Evolutionary conservation across 2,888 invertebrate genomes (phyloP).

Genomic region (Tricholauxania praeusta): DNA sequence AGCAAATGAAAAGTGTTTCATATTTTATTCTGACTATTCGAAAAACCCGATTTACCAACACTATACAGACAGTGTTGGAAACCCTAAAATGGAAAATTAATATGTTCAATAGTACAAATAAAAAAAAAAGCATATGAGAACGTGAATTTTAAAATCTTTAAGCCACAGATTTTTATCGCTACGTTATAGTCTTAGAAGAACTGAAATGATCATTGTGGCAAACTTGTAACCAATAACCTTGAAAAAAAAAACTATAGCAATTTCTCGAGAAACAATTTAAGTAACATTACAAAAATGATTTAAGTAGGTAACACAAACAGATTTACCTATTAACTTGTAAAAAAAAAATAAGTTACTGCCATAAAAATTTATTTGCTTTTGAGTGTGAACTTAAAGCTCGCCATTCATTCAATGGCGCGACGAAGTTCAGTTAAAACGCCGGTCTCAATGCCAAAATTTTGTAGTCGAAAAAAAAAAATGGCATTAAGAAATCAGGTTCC

Average conservation of each 20-base stretch:
- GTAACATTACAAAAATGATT: background rate
- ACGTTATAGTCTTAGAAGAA: no score
- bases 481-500: background rate
- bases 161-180: no score
- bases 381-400: constrained; percentile 49
- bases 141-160: no score
- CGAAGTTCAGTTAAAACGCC: constrained; percentile 15
- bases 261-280: background rate
- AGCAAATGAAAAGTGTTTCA: no score
- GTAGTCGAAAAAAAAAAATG: background rate
- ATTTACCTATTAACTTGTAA: background rate
- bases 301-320: background rate
- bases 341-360: constrained; percentile 35
- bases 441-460: constrained; percentile 17
- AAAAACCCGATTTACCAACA: no score
- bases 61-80: no score
- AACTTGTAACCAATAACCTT: constrained; percentile 22
- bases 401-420: constrained; percentile 30
- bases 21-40: no score
- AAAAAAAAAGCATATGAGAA: no score
- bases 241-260: background rate
- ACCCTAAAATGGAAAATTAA: no score
- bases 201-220: background rate
- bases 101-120: no score
- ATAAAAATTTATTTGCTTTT: constrained; percentile 47